Evolutionary conservation across 2,888 invertebrate genomes (phyloP).

Genomic region (Thymelicus acteon): DNA sequence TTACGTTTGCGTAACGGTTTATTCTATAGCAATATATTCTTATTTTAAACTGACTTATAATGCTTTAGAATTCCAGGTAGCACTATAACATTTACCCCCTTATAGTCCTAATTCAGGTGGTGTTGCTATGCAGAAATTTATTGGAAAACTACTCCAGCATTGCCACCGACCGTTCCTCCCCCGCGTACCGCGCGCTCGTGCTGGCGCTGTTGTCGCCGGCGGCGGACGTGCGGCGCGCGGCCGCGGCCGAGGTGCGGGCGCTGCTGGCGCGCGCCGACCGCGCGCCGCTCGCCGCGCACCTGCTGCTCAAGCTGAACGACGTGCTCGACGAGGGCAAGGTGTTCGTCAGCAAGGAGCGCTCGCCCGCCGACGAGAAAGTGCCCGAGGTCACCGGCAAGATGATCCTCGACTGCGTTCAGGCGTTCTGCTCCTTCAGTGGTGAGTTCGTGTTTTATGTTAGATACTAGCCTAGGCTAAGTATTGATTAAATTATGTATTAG

Average conservation of each 20-base stretch:
- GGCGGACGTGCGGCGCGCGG: slow-evolving; percentile 86
- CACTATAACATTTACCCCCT: slow-evolving; percentile 73
- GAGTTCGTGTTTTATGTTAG: slow-evolving; percentile 40
- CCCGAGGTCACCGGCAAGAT: slow-evolving; percentile 82
- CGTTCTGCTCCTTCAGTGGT: slow-evolving; percentile 81
- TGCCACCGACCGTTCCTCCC: slow-evolving; percentile 87
- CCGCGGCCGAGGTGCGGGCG: slow-evolving; percentile 85
- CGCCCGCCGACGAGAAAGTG: slow-evolving; percentile 67
- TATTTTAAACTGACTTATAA: background rate
- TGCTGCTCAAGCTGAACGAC: slow-evolving; percentile 87
- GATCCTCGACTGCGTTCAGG: slow-evolving; percentile 81
- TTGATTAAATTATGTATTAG: too few relatives aligned
- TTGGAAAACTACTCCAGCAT: slow-evolving; percentile 88
- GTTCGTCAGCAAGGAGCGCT: slow-evolving; percentile 64
- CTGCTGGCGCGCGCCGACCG: slow-evolving; percentile 86
- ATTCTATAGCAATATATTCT: background rate
- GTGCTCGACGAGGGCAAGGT: slow-evolving; percentile 87
- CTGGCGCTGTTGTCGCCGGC: slow-evolving; percentile 87
- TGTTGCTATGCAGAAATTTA: slow-evolving; percentile 89
- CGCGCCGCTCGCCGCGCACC: slow-evolving; percentile 85
- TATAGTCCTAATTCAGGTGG: slow-evolving; percentile 87
- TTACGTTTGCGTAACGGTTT: background rate
- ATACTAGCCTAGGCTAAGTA: background rate
- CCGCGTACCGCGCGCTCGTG: slow-evolving; percentile 89
- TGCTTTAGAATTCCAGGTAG: slow-evolving; percentile 44